A percentile compares a stretch with the other conserved stretches of the same genome.
These are phyloP conservation scores for Gisinianus flammeolus DNA, from an alignment of 2,888 invertebrate genomes.

Conservation along the genomic window DNA sequence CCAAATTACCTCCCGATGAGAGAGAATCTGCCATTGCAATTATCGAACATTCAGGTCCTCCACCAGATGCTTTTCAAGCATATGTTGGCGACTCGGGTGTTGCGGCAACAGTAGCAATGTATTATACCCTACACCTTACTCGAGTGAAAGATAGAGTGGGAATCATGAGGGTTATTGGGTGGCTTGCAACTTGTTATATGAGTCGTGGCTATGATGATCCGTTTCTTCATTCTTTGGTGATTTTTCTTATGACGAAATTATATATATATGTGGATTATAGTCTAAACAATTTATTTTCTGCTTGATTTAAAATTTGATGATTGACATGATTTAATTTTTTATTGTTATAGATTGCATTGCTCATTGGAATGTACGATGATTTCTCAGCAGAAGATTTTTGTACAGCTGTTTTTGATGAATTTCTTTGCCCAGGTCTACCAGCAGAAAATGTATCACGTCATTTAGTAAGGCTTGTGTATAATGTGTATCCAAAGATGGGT, in stretches of 20 bases:
- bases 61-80: constrained; percentile 90
- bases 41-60: constrained; percentile 89
- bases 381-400: constrained; percentile 94
- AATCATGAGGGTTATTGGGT: constrained; percentile 83
- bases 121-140: constrained; percentile 88
- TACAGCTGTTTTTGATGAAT: constrained; percentile 93
- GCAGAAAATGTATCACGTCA: constrained; percentile 92
- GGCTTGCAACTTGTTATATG: constrained; percentile 86
- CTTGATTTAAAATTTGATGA: background rate
- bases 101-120: constrained; percentile 91
- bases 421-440: constrained; percentile 86
- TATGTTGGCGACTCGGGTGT: constrained; percentile 90
- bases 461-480: constrained; percentile 87
- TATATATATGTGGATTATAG: background rate
- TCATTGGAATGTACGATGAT: constrained; percentile 89
- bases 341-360: constrained; percentile 68
- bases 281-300: no score
- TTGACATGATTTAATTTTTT: background rate
- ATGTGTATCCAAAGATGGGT: constrained; percentile 84
- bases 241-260: constrained; percentile 30
- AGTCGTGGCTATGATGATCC: constrained; percentile 94
- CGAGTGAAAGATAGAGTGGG: constrained; percentile 80
- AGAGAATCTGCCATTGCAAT: constrained; percentile 90
- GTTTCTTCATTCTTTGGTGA: constrained; percentile 86
- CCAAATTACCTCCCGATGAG: constrained; percentile 89